phyloP scores from a whole-genome alignment of 2,797 vertebrate genomes.

The Eleutherodactylus coqui region DNA sequence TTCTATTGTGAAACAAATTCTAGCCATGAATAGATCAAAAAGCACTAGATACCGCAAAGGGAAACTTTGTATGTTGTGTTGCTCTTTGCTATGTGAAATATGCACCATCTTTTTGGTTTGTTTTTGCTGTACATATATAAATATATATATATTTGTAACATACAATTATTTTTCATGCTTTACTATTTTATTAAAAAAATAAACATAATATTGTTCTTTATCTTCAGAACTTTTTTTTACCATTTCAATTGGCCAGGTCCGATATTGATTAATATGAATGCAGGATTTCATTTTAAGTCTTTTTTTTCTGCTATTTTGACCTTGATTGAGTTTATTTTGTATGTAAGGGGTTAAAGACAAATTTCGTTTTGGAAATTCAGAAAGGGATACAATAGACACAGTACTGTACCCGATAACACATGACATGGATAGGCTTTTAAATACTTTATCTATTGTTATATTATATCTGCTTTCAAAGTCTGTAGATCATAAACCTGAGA shows the following conservation, averaged over 20 bases:
- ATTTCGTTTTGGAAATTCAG: neutral
- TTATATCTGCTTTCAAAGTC: slow-evolving; percentile 55
- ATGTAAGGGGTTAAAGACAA: slow-evolving; percentile 21
- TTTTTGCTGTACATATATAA: slow-evolving; percentile 14
- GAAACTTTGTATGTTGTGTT: slow-evolving; percentile 79
- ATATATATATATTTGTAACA: slow-evolving; percentile 85
- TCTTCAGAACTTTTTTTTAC: slow-evolving; percentile 79
- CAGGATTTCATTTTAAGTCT: neutral
- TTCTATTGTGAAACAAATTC: slow-evolving; percentile 87
- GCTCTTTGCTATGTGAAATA: slow-evolving; percentile 73
- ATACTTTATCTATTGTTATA: slow-evolving; percentile 44
- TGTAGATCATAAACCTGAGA: slow-evolving; percentile 54
- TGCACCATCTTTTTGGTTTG: slow-evolving; percentile 75
- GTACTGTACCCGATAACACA: slow-evolving; percentile 15
- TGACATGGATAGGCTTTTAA: slow-evolving; percentile 46
- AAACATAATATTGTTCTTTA: slow-evolving; percentile 89
- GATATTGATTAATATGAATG: neutral
- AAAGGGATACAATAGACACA: slow-evolving; percentile 14
- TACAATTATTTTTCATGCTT: slow-evolving; percentile 79
- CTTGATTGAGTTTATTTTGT: slow-evolving; percentile 3
- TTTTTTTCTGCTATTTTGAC: neutral
- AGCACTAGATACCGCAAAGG: slow-evolving; percentile 82
- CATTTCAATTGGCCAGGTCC: neutral
- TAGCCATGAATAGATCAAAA: slow-evolving; percentile 84
- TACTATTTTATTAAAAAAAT: slow-evolving; percentile 93